A percentile compares a stretch with the other conserved stretches of the same genome.
Conservation (phyloP, 2,113 vertebrate species). For the Noturus placidus region DNA sequence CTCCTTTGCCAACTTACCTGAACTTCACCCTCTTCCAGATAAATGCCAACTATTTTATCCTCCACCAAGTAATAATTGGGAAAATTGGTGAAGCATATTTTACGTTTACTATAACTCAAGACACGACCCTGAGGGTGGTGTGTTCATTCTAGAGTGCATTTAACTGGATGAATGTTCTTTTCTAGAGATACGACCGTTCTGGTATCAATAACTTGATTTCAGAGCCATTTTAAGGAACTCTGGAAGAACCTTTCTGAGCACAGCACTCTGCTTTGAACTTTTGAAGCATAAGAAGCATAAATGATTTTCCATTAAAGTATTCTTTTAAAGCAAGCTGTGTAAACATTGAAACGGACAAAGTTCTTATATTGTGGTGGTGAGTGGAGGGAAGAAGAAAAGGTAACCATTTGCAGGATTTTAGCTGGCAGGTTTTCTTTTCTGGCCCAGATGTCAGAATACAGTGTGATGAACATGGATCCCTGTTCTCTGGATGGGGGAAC, state of each 20-base stretch:
- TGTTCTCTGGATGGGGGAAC: neutral
- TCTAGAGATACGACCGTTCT: no score
- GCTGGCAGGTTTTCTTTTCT: neutral
- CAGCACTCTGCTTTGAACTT: neutral
- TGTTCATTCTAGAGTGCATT: neutral
- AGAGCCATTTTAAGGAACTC: neutral
- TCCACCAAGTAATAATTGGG: neutral
- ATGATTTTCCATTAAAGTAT: neutral
- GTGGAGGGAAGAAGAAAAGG: neutral
- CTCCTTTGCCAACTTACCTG: neutral
- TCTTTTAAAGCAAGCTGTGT: neutral
- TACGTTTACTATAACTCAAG: no score
- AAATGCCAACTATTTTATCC: neutral
- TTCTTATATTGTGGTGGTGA: neutral
- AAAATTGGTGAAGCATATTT: neutral
- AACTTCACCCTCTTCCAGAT: neutral
- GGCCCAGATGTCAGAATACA: no score
- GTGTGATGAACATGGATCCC: neutral
- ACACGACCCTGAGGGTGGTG: neutral
- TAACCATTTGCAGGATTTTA: neutral
- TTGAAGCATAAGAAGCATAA: neutral
- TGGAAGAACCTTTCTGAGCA: neutral
- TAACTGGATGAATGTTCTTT: no score
- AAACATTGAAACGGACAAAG: neutral
- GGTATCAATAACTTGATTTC: neutral